Conservation (phyloP, 2,113 vertebrate species). For the Albula goreensis region DNA sequence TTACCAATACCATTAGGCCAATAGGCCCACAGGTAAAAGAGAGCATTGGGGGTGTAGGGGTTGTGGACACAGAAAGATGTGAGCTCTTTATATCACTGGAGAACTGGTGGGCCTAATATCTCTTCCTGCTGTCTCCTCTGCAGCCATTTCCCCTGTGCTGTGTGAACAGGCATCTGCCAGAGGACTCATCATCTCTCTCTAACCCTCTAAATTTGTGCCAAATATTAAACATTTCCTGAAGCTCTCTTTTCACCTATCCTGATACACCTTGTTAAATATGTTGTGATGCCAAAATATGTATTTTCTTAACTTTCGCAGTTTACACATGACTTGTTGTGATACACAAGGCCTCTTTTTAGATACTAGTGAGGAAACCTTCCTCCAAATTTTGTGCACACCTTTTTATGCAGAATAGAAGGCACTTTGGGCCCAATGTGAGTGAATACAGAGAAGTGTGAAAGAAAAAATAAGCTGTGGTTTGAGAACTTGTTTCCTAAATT, state of each 20-base stretch:
- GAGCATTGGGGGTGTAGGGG: no score
- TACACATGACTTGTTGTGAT: not conserved
- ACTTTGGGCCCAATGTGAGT: not conserved
- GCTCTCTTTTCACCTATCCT: not conserved
- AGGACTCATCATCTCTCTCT: not conserved
- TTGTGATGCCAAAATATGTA: conserved; percentile 12
- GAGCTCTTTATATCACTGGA: not conserved
- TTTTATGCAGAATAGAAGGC: not conserved
- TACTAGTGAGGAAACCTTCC: conserved; percentile 9
- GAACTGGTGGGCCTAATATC: not conserved
- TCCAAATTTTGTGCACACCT: not conserved
- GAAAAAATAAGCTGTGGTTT: not conserved
- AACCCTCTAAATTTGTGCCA: conserved; percentile 17
- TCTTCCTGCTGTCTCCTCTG: no score
- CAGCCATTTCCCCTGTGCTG: not conserved
- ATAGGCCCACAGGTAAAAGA: no score
- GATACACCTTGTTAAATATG: not conserved
- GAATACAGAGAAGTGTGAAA: not conserved
- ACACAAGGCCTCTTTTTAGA: not conserved
- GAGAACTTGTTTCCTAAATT: not conserved
- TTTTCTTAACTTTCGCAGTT: not conserved
- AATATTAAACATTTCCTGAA: conserved; percentile 2
- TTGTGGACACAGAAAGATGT: no score
- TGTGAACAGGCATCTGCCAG: not conserved
- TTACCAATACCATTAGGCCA: no score